Evolutionary conservation across 2,797 vertebrate species (phyloP).

Genomic region (Tragelaphus eurycerus): DNA sequence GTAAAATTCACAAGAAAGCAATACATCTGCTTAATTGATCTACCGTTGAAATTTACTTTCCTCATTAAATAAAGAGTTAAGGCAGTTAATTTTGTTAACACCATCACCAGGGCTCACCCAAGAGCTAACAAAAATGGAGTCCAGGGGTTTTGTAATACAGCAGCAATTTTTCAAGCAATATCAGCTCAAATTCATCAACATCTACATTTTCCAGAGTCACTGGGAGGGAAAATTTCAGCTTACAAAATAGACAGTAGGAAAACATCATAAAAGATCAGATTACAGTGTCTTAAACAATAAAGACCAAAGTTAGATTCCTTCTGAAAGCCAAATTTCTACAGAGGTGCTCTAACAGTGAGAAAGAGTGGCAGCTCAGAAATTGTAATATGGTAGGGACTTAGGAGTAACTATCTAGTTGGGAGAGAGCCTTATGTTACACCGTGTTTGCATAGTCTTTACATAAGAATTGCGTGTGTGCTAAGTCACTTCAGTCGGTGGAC

Average conservation of each 20-base stretch:
- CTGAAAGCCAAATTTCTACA: background rate
- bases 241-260: background rate
- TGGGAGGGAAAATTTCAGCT: background rate
- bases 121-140: background rate
- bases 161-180: background rate
- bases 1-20: conserved; percentile 46
- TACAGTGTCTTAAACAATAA: background rate
- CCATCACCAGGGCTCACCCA: background rate
- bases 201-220: background rate
- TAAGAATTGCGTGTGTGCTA: background rate
- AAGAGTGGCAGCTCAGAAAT: background rate
- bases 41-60: conserved; percentile 60
- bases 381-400: background rate
- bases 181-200: background rate
- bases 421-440: background rate
- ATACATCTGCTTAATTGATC: conserved; percentile 55
- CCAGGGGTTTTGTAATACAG: background rate
- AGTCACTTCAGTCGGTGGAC: background rate
- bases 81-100: conserved; percentile 5
- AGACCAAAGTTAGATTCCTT: background rate
- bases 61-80: conserved; percentile 32
- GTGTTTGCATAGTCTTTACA: background rate
- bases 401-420: background rate
- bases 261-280: background rate
- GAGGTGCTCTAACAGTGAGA: background rate